phyloP scores from a whole-genome alignment of 2,113 vertebrate genomes.

The Eulacestoma nigropectus region DNA sequence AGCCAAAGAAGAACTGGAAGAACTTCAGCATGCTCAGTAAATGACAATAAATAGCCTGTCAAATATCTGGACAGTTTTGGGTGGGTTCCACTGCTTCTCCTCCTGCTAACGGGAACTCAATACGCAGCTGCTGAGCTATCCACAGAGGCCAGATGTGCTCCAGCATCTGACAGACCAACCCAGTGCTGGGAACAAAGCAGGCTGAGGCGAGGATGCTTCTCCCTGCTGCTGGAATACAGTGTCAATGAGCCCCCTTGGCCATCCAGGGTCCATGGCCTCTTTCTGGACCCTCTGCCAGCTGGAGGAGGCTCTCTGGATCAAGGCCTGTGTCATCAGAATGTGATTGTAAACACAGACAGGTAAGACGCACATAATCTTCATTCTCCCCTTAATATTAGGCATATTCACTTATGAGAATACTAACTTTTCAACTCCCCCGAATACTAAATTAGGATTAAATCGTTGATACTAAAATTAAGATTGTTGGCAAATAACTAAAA shows the following conservation, averaged over 20 bases:
- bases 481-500: neutral
- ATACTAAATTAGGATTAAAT: neutral
- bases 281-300: neutral
- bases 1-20: neutral
- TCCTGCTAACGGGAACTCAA: neutral
- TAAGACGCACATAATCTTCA: fast-evolving
- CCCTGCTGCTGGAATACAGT: neutral
- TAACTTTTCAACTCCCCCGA: neutral
- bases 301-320: neutral
- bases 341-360: neutral
- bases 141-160: neutral
- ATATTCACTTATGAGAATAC: neutral
- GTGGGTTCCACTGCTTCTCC: neutral
- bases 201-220: neutral
- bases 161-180: neutral
- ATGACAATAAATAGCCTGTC: neutral
- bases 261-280: fast-evolving
- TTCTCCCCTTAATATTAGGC: neutral
- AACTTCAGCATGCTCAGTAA: neutral
- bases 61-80: neutral
- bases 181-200: neutral
- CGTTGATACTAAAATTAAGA: neutral
- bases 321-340: neutral
- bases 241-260: fast-evolving
- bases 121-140: neutral